Evolutionary conservation across 2,113 vertebrate species (phyloP).

Genomic region (Pardalotus punctatus): DNA sequence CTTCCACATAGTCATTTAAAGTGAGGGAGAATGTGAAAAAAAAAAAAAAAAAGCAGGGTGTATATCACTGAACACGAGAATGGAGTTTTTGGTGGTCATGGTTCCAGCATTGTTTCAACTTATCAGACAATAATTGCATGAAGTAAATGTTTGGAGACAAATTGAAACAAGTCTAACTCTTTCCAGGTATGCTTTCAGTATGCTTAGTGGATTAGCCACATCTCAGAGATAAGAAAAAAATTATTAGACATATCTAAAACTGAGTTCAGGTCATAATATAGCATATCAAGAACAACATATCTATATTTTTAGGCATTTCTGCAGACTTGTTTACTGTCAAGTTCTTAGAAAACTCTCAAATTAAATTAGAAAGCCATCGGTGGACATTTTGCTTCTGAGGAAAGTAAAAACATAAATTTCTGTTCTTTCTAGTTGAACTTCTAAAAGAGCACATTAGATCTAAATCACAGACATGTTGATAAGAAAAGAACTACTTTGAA

Average conservation of each 20-base stretch:
- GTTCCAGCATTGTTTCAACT: accelerated
- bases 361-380: background rate
- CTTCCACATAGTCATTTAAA: background rate
- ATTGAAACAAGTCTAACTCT: background rate
- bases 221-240: background rate
- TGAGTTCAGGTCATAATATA: background rate
- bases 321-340: background rate
- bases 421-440: background rate
- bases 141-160: background rate
- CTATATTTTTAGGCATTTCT: background rate
- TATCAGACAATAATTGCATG: background rate
- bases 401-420: background rate
- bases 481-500: background rate
- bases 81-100: accelerated
- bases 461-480: background rate
- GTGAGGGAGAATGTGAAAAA: background rate
- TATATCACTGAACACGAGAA: background rate
- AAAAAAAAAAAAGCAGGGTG: background rate
- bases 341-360: background rate
- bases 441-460: background rate
- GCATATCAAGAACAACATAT: background rate
- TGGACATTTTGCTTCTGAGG: background rate
- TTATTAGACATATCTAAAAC: background rate
- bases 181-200: background rate
- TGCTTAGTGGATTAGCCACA: background rate